Evolutionary conservation across 2,113 vertebrate species (phyloP).

Genomic region (Mastomys natalensis): DNA sequence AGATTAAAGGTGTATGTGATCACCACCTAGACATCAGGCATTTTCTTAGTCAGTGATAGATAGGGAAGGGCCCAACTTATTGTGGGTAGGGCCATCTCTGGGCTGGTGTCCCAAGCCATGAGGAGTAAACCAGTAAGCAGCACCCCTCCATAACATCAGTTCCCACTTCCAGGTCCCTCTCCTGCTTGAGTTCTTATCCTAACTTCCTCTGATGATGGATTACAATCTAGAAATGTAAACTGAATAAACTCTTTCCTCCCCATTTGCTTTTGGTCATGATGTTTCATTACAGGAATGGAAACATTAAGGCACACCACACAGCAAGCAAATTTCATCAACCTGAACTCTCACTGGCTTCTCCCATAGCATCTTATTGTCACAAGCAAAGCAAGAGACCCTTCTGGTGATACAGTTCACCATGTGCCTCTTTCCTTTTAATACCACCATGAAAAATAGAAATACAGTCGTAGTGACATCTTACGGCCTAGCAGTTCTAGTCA

Average conservation of each 20-base stretch:
- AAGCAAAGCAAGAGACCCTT: background rate
- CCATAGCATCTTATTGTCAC: background rate
- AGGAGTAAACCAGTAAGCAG: background rate
- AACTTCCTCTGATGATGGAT: background rate
- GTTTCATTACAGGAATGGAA: background rate
- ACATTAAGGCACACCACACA: background rate
- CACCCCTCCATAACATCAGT: background rate
- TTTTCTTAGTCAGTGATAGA: background rate
- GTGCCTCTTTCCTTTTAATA: background rate
- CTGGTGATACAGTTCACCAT: background rate
- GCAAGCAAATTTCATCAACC: background rate
- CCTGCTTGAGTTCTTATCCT: background rate
- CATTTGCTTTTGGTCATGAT: background rate
- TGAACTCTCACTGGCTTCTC: background rate
- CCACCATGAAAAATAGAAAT: background rate
- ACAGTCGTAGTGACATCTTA: background rate
- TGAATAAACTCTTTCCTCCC: background rate
- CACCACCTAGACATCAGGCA: fast-evolving
- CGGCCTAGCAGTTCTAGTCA: background rate
- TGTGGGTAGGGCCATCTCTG: too few relatives aligned
- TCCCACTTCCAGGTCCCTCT: background rate
- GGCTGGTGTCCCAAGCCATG: background rate
- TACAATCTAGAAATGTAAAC: background rate
- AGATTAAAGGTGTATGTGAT: background rate
- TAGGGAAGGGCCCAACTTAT: background rate